Evolutionary conservation across 2,797 vertebrate species (phyloP).

Genomic region (Notolabrus celidotus): DNA sequence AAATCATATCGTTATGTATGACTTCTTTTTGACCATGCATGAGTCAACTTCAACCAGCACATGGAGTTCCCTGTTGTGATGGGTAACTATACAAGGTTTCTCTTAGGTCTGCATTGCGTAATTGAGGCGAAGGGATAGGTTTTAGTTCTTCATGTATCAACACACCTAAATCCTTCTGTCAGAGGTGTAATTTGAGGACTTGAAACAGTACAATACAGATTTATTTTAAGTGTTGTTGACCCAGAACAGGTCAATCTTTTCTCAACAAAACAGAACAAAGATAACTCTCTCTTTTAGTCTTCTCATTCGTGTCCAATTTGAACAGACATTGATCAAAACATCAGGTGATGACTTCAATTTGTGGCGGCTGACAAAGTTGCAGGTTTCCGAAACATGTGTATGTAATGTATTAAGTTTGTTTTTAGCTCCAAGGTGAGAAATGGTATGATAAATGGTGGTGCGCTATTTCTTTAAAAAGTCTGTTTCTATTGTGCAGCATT

Average conservation of each 20-base stretch:
- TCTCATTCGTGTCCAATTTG: too few relatives aligned
- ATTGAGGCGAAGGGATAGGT: conserved; percentile 4
- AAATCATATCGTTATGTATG: too few relatives aligned
- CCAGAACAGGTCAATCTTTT: conserved; percentile 42
- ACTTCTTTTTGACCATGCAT: too few relatives aligned
- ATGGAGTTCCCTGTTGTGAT: too few relatives aligned
- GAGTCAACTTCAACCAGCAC: too few relatives aligned
- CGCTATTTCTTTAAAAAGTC: neutral
- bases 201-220: neutral
- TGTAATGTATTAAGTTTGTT: conserved; percentile 5
- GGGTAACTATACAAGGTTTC: too few relatives aligned
- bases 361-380: conserved; percentile 29
- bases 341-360: conserved; percentile 38
- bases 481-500: conserved; percentile 17
- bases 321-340: conserved; percentile 26
- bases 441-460: neutral
- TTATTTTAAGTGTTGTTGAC: conserved; percentile 24
- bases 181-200: neutral
- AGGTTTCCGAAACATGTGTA: conserved; percentile 16
- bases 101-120: conserved; percentile 9
- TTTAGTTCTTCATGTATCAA: conserved; percentile 16
- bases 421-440: conserved; percentile 31
- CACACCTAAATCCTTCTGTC: conserved; percentile 4
- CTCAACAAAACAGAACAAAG: conserved; percentile 12
- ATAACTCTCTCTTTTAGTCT: too few relatives aligned